Conservation (phyloP, 2,888 invertebrate species). For the Drosophila atripex region DNA sequence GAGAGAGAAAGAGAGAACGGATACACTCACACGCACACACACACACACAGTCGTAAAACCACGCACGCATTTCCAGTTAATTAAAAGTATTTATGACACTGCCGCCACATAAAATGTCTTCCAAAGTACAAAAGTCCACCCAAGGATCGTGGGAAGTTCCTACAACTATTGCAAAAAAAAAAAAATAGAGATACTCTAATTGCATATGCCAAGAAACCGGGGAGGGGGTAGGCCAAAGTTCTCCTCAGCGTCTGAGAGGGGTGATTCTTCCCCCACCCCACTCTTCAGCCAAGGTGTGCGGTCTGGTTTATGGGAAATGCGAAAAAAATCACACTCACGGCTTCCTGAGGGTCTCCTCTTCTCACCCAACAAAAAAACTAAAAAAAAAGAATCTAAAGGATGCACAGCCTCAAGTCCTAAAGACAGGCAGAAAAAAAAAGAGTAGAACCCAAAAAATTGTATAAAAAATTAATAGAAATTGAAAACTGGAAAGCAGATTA, state of each 20-base stretch:
- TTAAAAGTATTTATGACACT: conserved; percentile 54
- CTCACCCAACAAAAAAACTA: background rate
- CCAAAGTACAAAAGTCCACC: conserved; percentile 71
- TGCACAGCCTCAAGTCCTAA: conserved; percentile 5
- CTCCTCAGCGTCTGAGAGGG: conserved; percentile 30
- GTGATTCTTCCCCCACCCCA: conserved; percentile 14
- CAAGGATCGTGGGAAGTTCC: conserved; percentile 82
- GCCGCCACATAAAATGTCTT: conserved; percentile 49
- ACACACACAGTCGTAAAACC: background rate
- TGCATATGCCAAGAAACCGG: conserved; percentile 46
- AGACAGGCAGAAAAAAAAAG: background rate
- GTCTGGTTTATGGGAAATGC: conserved; percentile 37
- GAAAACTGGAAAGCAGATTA: conserved; percentile 42
- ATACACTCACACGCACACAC: conserved; percentile 21
- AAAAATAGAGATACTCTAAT: conserved; percentile 42
- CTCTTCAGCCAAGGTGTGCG: conserved; percentile 15
- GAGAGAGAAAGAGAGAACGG: conserved; percentile 17
- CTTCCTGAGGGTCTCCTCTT: conserved; percentile 10
- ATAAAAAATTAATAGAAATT: conserved; percentile 28
- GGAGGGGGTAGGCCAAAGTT: conserved; percentile 32
- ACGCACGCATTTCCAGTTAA: conserved; percentile 50
- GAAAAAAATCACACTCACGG: conserved; percentile 42
- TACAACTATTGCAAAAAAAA: conserved; percentile 8
- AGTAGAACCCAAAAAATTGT: background rate
- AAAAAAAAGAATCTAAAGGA: conserved; percentile 9